Conservation (phyloP, 2,888 invertebrate genomes). For the Mesopsocus fuscifrons region DNA sequence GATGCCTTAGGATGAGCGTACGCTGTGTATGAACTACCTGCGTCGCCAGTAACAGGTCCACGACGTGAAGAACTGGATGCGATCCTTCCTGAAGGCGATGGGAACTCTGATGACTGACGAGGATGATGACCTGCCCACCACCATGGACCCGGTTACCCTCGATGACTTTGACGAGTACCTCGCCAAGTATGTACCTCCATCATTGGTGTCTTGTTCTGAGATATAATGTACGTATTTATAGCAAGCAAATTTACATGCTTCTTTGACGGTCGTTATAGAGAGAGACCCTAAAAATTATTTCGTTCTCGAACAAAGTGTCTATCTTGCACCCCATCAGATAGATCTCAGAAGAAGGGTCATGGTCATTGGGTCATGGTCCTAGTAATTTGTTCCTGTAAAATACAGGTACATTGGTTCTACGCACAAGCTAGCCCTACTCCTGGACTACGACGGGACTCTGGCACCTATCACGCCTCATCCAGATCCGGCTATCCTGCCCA, state of each 20-base stretch:
- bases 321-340: background rate
- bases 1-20: constrained; percentile 78
- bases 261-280: too few relatives aligned
- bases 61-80: constrained; percentile 80
- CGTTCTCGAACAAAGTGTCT: too few relatives aligned
- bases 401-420: constrained; percentile 69
- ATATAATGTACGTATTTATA: too few relatives aligned
- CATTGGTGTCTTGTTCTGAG: background rate
- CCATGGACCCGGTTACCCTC: constrained; percentile 76
- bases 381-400: constrained; percentile 14
- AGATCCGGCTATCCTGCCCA: constrained; percentile 66
- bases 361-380: too few relatives aligned
- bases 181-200: constrained; percentile 48
- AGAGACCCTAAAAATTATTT: too few relatives aligned
- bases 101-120: constrained; percentile 52
- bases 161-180: constrained; percentile 82
- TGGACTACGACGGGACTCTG: constrained; percentile 78
- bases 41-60: constrained; percentile 60
- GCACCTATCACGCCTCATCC: constrained; percentile 82
- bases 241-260: too few relatives aligned
- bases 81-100: constrained; percentile 71
- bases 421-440: constrained; percentile 60
- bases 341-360: constrained; percentile 8
- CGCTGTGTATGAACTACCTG: constrained; percentile 68
- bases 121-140: constrained; percentile 64